Evolutionary conservation across 2,888 invertebrate species (phyloP).

Genomic region (Stictocephala bisonia): DNA sequence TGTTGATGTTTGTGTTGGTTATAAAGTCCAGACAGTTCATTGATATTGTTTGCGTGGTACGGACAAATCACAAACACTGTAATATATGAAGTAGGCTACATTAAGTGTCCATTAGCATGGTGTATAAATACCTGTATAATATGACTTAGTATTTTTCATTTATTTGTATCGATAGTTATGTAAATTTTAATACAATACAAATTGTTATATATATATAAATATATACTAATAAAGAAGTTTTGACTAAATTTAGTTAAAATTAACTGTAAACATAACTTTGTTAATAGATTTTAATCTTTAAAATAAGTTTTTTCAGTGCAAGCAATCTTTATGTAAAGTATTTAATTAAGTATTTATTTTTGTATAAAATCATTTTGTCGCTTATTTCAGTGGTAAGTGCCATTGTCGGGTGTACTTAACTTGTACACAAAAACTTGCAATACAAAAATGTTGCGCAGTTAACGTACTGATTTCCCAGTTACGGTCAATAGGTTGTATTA

Average conservation of each 20-base stretch:
- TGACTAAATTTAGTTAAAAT: conserved; percentile 37
- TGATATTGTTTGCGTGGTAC: conserved; percentile 30
- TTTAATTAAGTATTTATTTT: conserved; percentile 42
- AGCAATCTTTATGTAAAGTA: conserved; percentile 18
- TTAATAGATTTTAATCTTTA: conserved; percentile 32
- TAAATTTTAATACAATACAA: conserved; percentile 41
- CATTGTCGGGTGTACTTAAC: conserved; percentile 35
- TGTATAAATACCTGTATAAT: conserved; percentile 38
- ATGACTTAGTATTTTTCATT: conserved; percentile 32
- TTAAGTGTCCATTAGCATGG: conserved; percentile 28
- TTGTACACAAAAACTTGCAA: conserved; percentile 34
- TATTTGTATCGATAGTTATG: conserved; percentile 30
- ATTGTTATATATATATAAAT: no score
- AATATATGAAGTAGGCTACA: conserved; percentile 18
- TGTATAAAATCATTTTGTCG: conserved; percentile 17
- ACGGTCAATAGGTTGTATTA: conserved; percentile 30
- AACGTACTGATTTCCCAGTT: conserved; percentile 1
- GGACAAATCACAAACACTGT: conserved; percentile 37
- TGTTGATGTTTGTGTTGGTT: conserved; percentile 2
- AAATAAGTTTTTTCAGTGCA: conserved; percentile 11
- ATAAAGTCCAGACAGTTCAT: conserved; percentile 6
- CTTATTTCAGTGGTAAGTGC: conserved; percentile 33
- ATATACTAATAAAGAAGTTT: conserved; percentile 39
- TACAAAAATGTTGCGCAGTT: conserved; percentile 23
- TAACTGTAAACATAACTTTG: conserved; percentile 36